Evolutionary conservation across 2,888 invertebrate species (phyloP).

Genomic region (Cataglyphis rosenhaueri): DNA sequence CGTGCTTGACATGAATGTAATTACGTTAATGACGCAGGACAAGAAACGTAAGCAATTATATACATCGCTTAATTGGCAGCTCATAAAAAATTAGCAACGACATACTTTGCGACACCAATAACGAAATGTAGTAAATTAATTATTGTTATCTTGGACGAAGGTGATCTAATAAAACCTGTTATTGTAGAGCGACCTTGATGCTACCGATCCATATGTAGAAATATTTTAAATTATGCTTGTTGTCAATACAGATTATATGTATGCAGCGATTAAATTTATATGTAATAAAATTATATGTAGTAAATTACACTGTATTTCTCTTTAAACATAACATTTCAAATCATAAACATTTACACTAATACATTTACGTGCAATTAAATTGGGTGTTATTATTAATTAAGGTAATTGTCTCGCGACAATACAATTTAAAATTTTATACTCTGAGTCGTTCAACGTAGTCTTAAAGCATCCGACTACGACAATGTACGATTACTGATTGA

Average conservation of each 20-base stretch:
- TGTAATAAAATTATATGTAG: neutral
- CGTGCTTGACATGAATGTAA: conserved; percentile 42
- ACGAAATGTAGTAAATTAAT: neutral
- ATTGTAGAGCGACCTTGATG: neutral
- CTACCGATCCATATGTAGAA: neutral
- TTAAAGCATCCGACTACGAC: no score
- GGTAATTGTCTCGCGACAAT: no score
- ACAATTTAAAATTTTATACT: no score
- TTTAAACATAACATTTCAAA: neutral
- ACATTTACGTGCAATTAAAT: neutral
- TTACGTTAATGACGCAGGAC: neutral
- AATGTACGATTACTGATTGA: no score
- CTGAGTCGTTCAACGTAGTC: no score
- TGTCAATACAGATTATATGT: neutral
- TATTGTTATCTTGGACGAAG: neutral
- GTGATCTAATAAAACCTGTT: neutral
- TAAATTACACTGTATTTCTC: neutral
- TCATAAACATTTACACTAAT: neutral
- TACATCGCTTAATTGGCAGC: conserved; percentile 48
- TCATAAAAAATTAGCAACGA: conserved; percentile 58
- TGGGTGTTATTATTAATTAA: neutral
- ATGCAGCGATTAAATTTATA: neutral
- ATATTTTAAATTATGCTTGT: neutral
- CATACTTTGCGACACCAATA: neutral
- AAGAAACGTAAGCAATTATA: conserved; percentile 25